These are phyloP conservation scores for Drosophila jambulina DNA, from an alignment of 1,140 invertebrate species.

Conservation along the genomic window DNA sequence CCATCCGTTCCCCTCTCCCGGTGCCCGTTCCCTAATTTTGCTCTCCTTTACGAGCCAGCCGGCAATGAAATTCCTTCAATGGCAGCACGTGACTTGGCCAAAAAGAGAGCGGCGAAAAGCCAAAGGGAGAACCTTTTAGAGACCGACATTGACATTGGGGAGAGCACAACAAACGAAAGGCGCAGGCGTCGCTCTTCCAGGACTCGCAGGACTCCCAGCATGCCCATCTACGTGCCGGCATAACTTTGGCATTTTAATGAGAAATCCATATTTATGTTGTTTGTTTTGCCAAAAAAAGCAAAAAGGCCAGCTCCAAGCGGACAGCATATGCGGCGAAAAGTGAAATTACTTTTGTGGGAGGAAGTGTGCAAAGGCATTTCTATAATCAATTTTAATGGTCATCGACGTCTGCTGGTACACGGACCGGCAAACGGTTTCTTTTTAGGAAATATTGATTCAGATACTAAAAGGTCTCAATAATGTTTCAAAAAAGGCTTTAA, in stretches of 20 bases:
- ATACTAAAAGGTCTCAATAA: background rate
- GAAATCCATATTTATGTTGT: slow-evolving; percentile 84
- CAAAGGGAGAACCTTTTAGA: slow-evolving; percentile 21
- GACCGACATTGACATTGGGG: slow-evolving; percentile 70
- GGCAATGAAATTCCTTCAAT: slow-evolving; percentile 83
- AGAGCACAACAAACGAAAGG: slow-evolving; percentile 21
- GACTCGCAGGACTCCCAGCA: slow-evolving; percentile 39
- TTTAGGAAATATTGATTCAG: background rate
- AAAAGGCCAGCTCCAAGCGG: slow-evolving; percentile 23
- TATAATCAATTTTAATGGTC: slow-evolving; percentile 77
- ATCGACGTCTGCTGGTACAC: slow-evolving; percentile 41
- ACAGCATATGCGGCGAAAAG: slow-evolving; percentile 78
- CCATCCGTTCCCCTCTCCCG: background rate
- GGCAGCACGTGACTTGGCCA: slow-evolving; percentile 72
- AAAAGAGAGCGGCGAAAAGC: slow-evolving; percentile 8
- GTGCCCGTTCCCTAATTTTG: background rate
- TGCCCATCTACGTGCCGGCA: slow-evolving; percentile 53
- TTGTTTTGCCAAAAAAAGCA: slow-evolving; percentile 73
- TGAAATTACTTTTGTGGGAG: slow-evolving; percentile 68
- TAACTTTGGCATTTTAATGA: slow-evolving; percentile 81
- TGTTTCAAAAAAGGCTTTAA: background rate
- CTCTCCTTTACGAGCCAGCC: slow-evolving; percentile 51
- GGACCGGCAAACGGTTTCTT: slow-evolving; percentile 37
- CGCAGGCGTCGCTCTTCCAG: slow-evolving; percentile 58
- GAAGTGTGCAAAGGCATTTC: slow-evolving; percentile 51